Conservation (phyloP, 2,797 vertebrate species). For the Sebastes nivosus region DNA sequence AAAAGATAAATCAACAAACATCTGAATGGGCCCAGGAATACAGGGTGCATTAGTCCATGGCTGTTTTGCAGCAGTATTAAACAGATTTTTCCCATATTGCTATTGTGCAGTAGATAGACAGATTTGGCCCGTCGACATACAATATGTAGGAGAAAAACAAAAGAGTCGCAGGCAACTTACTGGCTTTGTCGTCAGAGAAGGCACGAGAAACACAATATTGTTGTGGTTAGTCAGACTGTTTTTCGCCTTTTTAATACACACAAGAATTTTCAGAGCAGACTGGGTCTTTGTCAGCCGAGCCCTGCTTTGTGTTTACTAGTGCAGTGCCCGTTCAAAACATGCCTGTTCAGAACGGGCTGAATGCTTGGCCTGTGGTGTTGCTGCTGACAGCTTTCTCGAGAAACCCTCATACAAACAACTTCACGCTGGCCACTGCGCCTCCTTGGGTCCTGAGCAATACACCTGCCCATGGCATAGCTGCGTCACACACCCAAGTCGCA, state of each 20-base stretch:
- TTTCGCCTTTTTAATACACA: slow-evolving; percentile 12
- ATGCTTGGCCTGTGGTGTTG: background rate
- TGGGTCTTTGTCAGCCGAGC: slow-evolving; percentile 23
- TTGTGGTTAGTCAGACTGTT: slow-evolving; percentile 23
- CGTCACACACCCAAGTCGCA: background rate
- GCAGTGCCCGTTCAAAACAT: background rate
- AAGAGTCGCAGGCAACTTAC: background rate
- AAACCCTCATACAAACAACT: background rate
- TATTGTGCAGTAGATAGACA: slow-evolving; percentile 6
- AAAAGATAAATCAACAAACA: background rate
- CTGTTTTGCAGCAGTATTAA: slow-evolving; percentile 17
- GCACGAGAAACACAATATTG: slow-evolving; percentile 23
- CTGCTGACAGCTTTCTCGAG: background rate
- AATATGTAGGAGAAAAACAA: slow-evolving; percentile 30
- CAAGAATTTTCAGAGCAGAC: slow-evolving; percentile 26
- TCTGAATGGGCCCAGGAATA: background rate
- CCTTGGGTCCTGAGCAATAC: background rate
- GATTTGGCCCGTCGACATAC: slow-evolving; percentile 3
- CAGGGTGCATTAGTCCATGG: background rate
- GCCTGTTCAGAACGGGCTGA: background rate
- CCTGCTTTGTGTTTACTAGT: slow-evolving; percentile 16
- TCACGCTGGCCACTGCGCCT: background rate
- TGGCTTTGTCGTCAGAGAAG: slow-evolving; percentile 26
- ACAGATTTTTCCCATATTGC: background rate
- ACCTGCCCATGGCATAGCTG: background rate